phyloP scores from a whole-genome alignment of 2,888 invertebrate genomes.

The Sclerodermus sp. region DNA sequence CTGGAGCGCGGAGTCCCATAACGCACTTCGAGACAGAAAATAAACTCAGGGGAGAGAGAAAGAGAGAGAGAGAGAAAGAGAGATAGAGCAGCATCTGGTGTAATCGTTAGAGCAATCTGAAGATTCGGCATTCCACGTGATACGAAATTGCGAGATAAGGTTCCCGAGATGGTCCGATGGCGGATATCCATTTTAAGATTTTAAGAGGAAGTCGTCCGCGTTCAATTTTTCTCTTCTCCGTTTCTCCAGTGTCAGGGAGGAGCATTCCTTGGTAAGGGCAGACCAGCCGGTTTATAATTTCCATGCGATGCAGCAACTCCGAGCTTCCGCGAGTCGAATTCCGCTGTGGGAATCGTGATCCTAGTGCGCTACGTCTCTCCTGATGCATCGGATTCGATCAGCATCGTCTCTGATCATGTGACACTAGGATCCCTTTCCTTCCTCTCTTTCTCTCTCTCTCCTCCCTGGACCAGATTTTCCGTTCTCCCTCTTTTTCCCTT shows the following conservation, averaged over 20 bases:
- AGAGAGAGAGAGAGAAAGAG: neutral
- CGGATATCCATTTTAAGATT: neutral
- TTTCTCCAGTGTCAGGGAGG: slow-evolving; percentile 23
- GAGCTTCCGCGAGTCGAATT: slow-evolving; percentile 37
- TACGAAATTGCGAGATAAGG: no score
- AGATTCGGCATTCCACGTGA: neutral
- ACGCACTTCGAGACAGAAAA: neutral
- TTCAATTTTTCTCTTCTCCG: slow-evolving; percentile 21
- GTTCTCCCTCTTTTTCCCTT: no score
- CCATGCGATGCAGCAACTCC: slow-evolving; percentile 25
- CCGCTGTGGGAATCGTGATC: slow-evolving; percentile 25
- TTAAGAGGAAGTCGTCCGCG: neutral
- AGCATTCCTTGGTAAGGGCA: slow-evolving; percentile 8
- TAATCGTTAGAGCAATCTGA: neutral
- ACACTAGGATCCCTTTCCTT: no score
- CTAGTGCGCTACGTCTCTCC: no score
- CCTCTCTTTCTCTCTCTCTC: no score
- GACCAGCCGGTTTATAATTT: slow-evolving; percentile 32
- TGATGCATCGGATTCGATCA: no score
- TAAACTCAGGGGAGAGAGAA: neutral
- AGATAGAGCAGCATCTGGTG: neutral
- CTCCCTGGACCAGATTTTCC: no score
- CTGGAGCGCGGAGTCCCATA: no score
- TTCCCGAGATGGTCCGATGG: slow-evolving; percentile 4
- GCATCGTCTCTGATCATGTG: no score